Conservation (phyloP, 1,140 invertebrate genomes). For the Drosophila busckii region DNA sequence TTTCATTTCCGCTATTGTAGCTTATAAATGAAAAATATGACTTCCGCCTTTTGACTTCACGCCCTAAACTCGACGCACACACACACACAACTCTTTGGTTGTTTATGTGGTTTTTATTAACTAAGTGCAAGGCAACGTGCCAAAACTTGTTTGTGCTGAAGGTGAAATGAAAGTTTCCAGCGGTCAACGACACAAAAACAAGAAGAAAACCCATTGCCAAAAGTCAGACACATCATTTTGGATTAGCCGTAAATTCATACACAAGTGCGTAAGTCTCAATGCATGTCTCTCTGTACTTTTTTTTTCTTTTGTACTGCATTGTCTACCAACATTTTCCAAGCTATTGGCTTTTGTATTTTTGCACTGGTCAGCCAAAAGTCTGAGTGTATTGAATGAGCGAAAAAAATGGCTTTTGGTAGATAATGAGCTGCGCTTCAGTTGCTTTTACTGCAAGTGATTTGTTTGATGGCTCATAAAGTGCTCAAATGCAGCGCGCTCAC, state of each 20-base stretch:
- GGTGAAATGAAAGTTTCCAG: slow-evolving; percentile 63
- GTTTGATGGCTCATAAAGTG: slow-evolving; percentile 26
- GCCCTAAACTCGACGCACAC: too few relatives aligned
- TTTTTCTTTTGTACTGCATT: slow-evolving; percentile 46
- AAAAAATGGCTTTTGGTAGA: slow-evolving; percentile 39
- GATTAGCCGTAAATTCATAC: slow-evolving; percentile 56
- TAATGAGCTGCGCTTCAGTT: slow-evolving; percentile 41
- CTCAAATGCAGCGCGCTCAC: not conserved
- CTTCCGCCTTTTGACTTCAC: slow-evolving; percentile 47
- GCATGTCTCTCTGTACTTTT: slow-evolving; percentile 7
- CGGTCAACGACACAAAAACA: slow-evolving; percentile 18
- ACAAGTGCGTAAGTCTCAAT: slow-evolving; percentile 29
- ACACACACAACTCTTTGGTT: slow-evolving; percentile 1
- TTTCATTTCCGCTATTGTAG: slow-evolving; percentile 63
- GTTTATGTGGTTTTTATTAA: slow-evolving; percentile 16
- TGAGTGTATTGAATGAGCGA: slow-evolving; percentile 16
- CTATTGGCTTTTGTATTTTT: slow-evolving; percentile 48
- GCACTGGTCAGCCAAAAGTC: slow-evolving; percentile 15
- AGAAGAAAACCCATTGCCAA: slow-evolving; percentile 6
- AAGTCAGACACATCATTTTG: slow-evolving; percentile 74
- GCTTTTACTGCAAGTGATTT: slow-evolving; percentile 42
- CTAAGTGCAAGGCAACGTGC: slow-evolving; percentile 15
- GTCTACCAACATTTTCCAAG: slow-evolving; percentile 61
- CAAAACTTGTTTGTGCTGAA: slow-evolving; percentile 45
- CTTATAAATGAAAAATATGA: slow-evolving; percentile 63